Conservation (phyloP, 2,113 vertebrate genomes). For the Montifringilla adamsi region DNA sequence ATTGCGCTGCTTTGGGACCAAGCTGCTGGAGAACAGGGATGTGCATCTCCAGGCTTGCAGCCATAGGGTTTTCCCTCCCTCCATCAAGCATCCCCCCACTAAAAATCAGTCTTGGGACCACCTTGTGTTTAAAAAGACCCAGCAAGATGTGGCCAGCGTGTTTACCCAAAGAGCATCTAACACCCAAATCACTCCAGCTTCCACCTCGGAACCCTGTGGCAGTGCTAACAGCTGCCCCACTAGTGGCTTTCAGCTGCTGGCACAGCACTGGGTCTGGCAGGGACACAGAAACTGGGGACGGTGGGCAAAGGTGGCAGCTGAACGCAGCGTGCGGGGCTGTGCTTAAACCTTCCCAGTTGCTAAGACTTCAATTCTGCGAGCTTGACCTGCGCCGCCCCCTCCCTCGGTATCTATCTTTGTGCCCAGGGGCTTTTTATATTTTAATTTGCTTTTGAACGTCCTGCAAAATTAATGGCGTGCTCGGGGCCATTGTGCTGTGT, state of each 20-base stretch:
- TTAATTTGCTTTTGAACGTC: constrained; percentile 74
- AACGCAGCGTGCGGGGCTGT: neutral
- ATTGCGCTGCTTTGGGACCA: neutral
- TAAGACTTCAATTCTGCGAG: constrained; percentile 39
- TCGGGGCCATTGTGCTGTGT: constrained; percentile 63
- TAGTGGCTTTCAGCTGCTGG: neutral
- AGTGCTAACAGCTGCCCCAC: neutral
- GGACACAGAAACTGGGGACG: rapidly evolving
- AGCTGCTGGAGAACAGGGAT: rapidly evolving
- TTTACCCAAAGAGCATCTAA: neutral
- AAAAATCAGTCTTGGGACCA: neutral
- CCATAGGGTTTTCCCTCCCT: neutral
- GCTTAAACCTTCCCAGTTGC: neutral
- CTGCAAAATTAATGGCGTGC: constrained; percentile 63
- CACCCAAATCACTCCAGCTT: neutral
- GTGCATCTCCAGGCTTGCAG: rapidly evolving
- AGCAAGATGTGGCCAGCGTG: rapidly evolving
- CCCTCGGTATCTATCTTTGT: constrained; percentile 60
- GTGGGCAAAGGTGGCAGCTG: neutral
- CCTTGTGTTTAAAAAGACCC: neutral
- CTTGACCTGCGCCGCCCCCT: constrained; percentile 42
- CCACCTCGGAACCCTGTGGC: neutral
- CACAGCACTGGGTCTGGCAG: neutral
- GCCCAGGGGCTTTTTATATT: constrained; percentile 70
- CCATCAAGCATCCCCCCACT: neutral